phyloP scores from a whole-genome alignment of 2,888 invertebrate species.

The Helleia helle region DNA sequence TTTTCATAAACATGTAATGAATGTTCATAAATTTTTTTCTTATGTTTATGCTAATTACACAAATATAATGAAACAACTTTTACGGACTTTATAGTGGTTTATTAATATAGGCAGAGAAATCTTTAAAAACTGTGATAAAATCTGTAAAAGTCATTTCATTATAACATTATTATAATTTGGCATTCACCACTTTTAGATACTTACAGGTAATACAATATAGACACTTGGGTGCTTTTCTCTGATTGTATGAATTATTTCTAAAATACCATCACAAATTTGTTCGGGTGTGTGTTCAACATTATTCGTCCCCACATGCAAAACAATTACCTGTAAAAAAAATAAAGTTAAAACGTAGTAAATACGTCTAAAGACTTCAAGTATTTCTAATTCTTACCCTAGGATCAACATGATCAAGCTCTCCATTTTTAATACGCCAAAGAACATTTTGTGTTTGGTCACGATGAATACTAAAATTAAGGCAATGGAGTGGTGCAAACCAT shows the following conservation, averaged over 20 bases:
- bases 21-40: constrained; percentile 4
- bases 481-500: constrained; percentile 92
- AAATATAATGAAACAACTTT: no score
- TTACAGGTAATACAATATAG: constrained; percentile 89
- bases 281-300: constrained; percentile 87
- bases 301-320: constrained; percentile 91
- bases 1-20: background rate
- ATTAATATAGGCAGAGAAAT: no score
- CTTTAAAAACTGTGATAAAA: no score
- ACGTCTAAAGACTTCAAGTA: no score
- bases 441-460: constrained; percentile 92
- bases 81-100: no score
- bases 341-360: no score
- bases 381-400: constrained; percentile 83
- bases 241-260: constrained; percentile 83
- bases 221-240: constrained; percentile 84
- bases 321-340: constrained; percentile 82
- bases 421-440: constrained; percentile 91
- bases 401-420: constrained; percentile 89
- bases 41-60: no score
- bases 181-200: constrained; percentile 32
- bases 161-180: no score
- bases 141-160: no score
- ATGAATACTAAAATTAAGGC: constrained; percentile 92
- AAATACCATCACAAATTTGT: constrained; percentile 86